A percentile compares a stretch with the other conserved stretches of the same genome.
These are phyloP conservation scores for Phylloscopus collybita DNA, from an alignment of 2,797 vertebrate species.

Conservation along the genomic window DNA sequence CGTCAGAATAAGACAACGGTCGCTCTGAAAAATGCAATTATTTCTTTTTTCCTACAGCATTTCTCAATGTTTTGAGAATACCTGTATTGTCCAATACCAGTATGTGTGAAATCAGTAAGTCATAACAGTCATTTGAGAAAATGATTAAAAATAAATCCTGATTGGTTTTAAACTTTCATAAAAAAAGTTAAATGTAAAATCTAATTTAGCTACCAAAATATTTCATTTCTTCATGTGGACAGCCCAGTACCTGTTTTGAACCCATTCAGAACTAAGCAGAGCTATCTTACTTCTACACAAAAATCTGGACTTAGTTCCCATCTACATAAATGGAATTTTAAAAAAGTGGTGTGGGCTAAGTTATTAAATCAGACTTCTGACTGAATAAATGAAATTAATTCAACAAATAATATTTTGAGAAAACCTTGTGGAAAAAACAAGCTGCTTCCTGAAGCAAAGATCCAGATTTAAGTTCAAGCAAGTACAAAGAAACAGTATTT, in stretches of 20 bases:
- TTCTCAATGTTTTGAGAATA: neutral
- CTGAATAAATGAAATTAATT: neutral
- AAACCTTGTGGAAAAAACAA: neutral
- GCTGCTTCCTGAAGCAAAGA: neutral
- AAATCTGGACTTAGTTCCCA: neutral
- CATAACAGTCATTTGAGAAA: neutral
- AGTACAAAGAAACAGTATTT: neutral
- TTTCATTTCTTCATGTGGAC: neutral
- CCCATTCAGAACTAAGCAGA: neutral
- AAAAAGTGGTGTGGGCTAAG: neutral
- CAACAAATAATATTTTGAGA: neutral
- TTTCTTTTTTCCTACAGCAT: neutral
- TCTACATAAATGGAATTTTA: neutral
- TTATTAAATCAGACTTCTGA: neutral
- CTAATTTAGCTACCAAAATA: neutral
- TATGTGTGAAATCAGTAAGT: neutral
- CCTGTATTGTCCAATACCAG: fast-evolving
- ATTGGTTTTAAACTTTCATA: neutral
- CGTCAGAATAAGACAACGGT: slow-evolving; percentile 97
- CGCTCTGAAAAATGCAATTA: slow-evolving; percentile 82
- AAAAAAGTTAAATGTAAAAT: neutral
- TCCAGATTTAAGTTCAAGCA: neutral
- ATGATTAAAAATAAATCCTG: neutral
- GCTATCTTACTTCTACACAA: neutral
- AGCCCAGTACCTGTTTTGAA: neutral